Conservation (phyloP, 2,797 vertebrate genomes). For the Centropyge bicolor region DNA sequence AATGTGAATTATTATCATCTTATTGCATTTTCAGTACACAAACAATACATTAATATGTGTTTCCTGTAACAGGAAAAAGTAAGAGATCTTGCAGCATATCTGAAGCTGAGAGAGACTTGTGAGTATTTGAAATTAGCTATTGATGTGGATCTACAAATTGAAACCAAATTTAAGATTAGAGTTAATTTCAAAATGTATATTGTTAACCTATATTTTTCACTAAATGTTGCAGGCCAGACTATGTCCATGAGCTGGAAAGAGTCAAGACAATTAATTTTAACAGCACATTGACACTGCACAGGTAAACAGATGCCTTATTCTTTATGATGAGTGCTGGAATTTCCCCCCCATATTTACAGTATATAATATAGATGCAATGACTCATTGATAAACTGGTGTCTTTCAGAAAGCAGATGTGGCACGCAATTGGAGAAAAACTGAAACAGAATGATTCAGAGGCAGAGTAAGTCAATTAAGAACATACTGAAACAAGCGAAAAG, state of each 20-base stretch:
- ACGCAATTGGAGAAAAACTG: constrained; percentile 79
- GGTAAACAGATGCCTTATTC: constrained; percentile 58
- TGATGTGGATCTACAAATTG: not conserved
- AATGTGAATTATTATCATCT: not conserved
- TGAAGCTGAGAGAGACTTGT: constrained; percentile 81
- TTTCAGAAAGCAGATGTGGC: constrained; percentile 87
- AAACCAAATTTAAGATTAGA: not conserved
- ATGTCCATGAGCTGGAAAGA: constrained; percentile 77
- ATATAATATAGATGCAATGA: not conserved
- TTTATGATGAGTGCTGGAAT: not conserved
- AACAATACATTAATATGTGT: constrained; percentile 13
- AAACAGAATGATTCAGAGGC: constrained; percentile 72
- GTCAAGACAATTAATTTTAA: constrained; percentile 78
- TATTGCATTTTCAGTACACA: not conserved
- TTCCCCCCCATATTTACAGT: not conserved
- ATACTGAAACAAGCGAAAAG: not conserved
- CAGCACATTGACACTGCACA: constrained; percentile 81
- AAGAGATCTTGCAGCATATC: constrained; percentile 71
- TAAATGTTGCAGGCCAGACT: constrained; percentile 75
- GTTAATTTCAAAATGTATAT: not conserved
- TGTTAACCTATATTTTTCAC: not conserved
- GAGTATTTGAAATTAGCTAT: constrained; percentile 56
- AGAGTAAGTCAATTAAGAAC: constrained; percentile 66
- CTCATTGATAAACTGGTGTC: constrained; percentile 6
- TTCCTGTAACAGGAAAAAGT: constrained; percentile 69